phyloP scores from a whole-genome alignment of 1,140 invertebrate genomes.

The Aplysia californica region DNA sequence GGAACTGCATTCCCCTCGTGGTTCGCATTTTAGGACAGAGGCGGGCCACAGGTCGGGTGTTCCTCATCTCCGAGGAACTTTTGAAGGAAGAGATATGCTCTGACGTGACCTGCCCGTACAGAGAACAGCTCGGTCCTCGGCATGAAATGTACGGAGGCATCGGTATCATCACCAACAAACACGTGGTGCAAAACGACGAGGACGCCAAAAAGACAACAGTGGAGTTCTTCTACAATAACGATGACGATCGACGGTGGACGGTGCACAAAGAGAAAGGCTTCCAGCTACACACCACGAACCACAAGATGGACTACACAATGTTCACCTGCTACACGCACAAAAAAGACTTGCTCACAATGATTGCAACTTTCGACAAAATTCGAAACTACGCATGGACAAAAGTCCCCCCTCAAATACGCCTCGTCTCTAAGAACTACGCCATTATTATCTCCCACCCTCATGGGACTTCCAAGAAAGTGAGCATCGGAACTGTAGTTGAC shows the following conservation, averaged over 20 bases:
- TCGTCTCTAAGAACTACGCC: background rate
- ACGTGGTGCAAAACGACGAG: slow-evolving; percentile 1
- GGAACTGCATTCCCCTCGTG: slow-evolving; percentile 2
- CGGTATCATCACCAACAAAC: slow-evolving; percentile 24
- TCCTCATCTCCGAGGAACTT: background rate
- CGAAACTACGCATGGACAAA: slow-evolving; percentile 3
- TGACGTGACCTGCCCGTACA: background rate
- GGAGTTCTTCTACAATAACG: slow-evolving; percentile 25
- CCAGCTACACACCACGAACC: background rate
- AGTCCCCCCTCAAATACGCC: background rate
- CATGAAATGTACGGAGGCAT: slow-evolving; percentile 8
- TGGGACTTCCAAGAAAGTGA: slow-evolving; percentile 8
- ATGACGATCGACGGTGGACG: background rate
- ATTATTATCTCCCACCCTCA: slow-evolving; percentile 23
- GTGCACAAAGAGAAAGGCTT: background rate
- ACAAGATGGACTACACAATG: slow-evolving; percentile 5
- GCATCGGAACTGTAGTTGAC: slow-evolving; percentile 17
- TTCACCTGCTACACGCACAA: slow-evolving; percentile 14
- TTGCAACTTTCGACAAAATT: background rate
- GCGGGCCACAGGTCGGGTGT: slow-evolving; percentile 9
- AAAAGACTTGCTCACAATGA: background rate
- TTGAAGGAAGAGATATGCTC: background rate
- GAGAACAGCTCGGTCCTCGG: background rate
- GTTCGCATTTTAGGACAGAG: background rate
- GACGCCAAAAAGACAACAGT: slow-evolving; percentile 1